Conservation (phyloP, 1,140 invertebrate genomes). For the Sitodiplosis mosellana region DNA sequence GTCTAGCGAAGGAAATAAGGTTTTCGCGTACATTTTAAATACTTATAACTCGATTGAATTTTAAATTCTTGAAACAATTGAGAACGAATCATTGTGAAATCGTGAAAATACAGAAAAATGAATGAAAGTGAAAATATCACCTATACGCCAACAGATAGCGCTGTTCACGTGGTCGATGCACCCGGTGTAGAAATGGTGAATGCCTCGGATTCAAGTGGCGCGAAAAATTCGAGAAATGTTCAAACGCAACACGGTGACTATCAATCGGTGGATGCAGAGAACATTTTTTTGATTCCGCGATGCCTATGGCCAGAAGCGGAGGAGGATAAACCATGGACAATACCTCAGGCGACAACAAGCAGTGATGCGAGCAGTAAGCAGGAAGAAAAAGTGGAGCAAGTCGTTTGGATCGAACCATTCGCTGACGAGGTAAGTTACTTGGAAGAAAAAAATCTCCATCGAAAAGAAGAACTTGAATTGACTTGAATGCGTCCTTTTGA, state of each 20-base stretch:
- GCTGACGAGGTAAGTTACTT: not conserved
- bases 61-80: too few species aligned
- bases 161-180: slow-evolving; percentile 22
- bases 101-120: too few species aligned
- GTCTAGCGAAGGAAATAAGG: too few species aligned
- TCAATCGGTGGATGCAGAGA: slow-evolving; percentile 2
- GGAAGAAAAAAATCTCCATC: not conserved
- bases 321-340: not conserved
- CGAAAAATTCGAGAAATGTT: not conserved
- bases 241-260: slow-evolving; percentile 3
- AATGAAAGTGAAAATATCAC: slow-evolving; percentile 2
- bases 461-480: too few species aligned
- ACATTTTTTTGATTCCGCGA: not conserved
- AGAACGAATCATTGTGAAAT: too few species aligned
- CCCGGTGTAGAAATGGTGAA: slow-evolving; percentile 10
- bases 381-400: not conserved
- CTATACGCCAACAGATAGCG: slow-evolving; percentile 30
- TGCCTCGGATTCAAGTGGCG: not conserved
- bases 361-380: not conserved
- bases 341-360: not conserved
- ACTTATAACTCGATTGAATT: too few species aligned
- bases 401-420: not conserved
- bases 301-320: not conserved
- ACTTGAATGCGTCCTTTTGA: too few species aligned
- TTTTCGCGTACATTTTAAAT: too few species aligned